Evolutionary conservation across 2,113 vertebrate genomes (phyloP).

Genomic region (Indicator indicator): DNA sequence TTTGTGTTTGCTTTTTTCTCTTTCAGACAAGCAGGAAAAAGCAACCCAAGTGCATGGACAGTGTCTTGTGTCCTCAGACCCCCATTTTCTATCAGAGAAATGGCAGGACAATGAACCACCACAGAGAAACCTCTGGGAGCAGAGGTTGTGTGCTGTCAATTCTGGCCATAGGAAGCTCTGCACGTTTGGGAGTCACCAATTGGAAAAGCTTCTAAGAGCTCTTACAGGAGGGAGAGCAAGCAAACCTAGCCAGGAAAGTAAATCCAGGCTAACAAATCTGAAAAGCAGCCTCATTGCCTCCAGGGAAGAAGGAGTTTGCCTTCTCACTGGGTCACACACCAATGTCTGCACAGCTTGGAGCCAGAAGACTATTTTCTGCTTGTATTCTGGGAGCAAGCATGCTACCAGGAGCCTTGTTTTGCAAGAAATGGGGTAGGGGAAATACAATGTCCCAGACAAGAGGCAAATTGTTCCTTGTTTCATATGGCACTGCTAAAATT

Average conservation of each 20-base stretch:
- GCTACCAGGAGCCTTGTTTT: neutral
- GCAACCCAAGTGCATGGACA: neutral
- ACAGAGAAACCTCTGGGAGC: neutral
- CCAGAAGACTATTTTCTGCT: neutral
- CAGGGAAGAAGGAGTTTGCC: neutral
- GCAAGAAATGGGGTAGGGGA: neutral
- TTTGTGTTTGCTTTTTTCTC: neutral
- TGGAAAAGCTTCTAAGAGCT: neutral
- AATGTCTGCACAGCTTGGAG: neutral
- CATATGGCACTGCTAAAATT: neutral
- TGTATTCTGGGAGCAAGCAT: neutral
- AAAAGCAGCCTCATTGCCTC: neutral
- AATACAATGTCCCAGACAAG: neutral
- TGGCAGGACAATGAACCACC: neutral
- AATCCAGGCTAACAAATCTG: neutral
- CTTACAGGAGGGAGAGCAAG: neutral
- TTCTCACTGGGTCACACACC: neutral
- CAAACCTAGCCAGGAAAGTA: neutral
- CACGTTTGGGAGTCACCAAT: neutral
- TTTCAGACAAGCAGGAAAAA: neutral
- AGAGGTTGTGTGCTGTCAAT: neutral
- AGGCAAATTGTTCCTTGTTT: neutral
- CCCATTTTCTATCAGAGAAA: neutral
- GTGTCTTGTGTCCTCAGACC: neutral
- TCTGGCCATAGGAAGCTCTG: neutral